A percentile compares a stretch with the other conserved stretches of the same genome.
Evolutionary conservation across 2,888 invertebrate genomes (phyloP).

Genomic region (Epinotia demarniana): DNA sequence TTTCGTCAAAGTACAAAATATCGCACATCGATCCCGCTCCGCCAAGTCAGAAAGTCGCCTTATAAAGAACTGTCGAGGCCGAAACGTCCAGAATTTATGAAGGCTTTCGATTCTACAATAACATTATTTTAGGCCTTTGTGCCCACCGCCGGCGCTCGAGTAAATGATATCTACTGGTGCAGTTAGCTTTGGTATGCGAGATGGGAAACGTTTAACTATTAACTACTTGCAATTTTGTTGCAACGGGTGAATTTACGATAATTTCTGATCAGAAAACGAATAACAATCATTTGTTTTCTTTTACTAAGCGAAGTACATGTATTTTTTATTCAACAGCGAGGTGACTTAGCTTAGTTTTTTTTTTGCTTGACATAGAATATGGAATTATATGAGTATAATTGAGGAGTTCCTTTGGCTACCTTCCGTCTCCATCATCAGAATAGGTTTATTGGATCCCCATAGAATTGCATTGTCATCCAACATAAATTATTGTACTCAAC

Average conservation of each 20-base stretch:
- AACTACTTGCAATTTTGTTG: slow-evolving; percentile 5
- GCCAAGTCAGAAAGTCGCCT: background rate
- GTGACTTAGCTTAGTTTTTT: no score
- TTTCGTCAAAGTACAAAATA: no score
- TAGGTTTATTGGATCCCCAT: no score
- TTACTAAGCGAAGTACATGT: no score
- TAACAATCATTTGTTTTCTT: background rate
- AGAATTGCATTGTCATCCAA: no score
- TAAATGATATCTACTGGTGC: slow-evolving; percentile 35
- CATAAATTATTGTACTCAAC: no score
- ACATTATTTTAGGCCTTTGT: slow-evolving; percentile 69
- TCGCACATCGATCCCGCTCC: no score
- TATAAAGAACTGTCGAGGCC: slow-evolving; percentile 57
- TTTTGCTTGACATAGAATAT: no score
- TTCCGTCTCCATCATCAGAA: no score
- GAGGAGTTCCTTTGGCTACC: no score
- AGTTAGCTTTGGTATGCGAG: slow-evolving; percentile 16
- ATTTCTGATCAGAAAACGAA: background rate
- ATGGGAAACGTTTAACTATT: slow-evolving; percentile 7
- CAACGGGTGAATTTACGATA: background rate
- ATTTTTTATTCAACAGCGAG: no score
- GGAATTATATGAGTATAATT: no score
- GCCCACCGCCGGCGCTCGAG: slow-evolving; percentile 48
- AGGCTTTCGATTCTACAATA: slow-evolving; percentile 64
- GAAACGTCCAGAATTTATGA: slow-evolving; percentile 68